Conservation (phyloP, 2,797 vertebrate species). For the Pseudochromis fuscus region DNA sequence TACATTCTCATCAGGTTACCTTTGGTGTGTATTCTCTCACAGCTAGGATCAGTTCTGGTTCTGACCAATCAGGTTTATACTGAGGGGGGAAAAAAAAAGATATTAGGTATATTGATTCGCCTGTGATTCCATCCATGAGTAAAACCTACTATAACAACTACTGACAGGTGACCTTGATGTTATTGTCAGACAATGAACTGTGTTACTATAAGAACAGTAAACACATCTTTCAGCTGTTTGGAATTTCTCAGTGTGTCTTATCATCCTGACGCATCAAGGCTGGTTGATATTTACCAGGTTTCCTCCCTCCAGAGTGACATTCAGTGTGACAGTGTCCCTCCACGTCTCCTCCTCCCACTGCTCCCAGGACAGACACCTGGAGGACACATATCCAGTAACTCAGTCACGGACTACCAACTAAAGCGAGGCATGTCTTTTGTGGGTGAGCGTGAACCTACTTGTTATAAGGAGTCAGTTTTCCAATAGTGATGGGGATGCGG, state of each 20-base stretch:
- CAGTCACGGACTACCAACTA: neutral
- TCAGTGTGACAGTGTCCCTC: conserved; percentile 73
- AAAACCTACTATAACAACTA: too few species aligned
- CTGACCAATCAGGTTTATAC: conserved; percentile 60
- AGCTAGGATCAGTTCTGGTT: conserved; percentile 66
- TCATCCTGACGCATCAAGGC: neutral
- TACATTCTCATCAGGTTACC: conserved; percentile 37
- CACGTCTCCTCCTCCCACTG: conserved; percentile 83
- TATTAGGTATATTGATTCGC: neutral
- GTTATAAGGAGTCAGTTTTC: conserved; percentile 84
- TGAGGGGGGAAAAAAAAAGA: conserved; percentile 41
- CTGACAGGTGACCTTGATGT: too few species aligned
- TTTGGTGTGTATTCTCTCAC: conserved; percentile 78
- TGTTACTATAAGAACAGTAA: too few species aligned
- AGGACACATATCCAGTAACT: neutral
- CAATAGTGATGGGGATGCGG: conserved; percentile 76
- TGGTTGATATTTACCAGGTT: conserved; percentile 54
- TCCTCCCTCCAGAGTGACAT: conserved; percentile 77
- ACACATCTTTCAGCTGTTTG: neutral
- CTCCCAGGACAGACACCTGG: conserved; percentile 86
- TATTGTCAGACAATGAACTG: too few species aligned
- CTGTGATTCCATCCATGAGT: neutral
- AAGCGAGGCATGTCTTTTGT: neutral
- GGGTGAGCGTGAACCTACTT: conserved; percentile 66
- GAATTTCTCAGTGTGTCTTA: neutral